A percentile compares a stretch with the other conserved stretches of the same genome.
These are phyloP conservation scores for Amblyjoppa proteus DNA, from an alignment of 2,888 invertebrate genomes.

Conservation along the genomic window DNA sequence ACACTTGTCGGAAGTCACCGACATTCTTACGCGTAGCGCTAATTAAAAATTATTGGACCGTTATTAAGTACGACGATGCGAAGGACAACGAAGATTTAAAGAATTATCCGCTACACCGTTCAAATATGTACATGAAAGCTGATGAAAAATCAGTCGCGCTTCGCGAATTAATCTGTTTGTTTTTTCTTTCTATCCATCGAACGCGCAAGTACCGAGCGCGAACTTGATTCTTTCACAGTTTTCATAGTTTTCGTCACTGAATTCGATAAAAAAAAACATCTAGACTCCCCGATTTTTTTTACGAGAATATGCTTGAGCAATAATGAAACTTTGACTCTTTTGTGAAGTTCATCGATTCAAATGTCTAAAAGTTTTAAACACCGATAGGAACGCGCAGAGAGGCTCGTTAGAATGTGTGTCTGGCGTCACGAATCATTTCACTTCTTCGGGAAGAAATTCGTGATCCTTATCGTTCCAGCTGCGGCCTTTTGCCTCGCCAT, in stretches of 20 bases:
- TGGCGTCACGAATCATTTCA: constrained; percentile 74
- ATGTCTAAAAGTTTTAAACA: constrained; percentile 62
- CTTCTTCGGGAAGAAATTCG: constrained; percentile 92
- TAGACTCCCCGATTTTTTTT: constrained; percentile 49
- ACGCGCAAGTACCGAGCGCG: constrained; percentile 16
- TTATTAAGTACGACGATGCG: constrained; percentile 60
- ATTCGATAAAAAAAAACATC: constrained; percentile 53
- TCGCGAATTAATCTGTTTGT: background rate
- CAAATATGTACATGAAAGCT: constrained; percentile 67
- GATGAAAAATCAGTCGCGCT: constrained; percentile 47
- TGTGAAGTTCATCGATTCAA: constrained; percentile 49
- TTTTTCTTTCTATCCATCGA: background rate
- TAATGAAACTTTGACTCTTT: constrained; percentile 59
- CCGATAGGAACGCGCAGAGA: constrained; percentile 61
- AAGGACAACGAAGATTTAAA: constrained; percentile 46
- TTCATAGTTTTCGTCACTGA: constrained; percentile 42
- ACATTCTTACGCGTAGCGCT: constrained; percentile 50
- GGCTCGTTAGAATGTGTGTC: constrained; percentile 52
- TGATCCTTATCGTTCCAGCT: constrained; percentile 92
- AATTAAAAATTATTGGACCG: constrained; percentile 64
- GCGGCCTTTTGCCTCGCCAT: constrained; percentile 92
- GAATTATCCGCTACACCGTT: constrained; percentile 44
- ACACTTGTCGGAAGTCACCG: constrained; percentile 41
- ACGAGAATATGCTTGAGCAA: constrained; percentile 65
- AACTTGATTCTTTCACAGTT: constrained; percentile 38